Evolutionary conservation across 2,113 vertebrate species (phyloP).

Genomic region (Phyllostomus hastatus): DNA sequence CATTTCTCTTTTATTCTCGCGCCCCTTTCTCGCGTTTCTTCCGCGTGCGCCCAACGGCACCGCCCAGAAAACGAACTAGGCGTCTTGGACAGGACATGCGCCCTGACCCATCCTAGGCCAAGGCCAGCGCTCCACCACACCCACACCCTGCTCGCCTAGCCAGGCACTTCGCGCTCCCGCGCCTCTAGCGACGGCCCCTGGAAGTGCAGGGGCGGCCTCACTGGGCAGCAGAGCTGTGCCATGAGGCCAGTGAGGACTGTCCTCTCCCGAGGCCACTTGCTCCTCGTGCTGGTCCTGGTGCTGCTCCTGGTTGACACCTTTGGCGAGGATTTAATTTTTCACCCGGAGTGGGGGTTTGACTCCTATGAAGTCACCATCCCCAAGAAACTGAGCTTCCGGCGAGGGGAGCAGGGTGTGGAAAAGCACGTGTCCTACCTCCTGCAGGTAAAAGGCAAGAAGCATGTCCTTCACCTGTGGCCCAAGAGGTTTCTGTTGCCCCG

Average conservation of each 20-base stretch:
- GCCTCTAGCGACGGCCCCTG: background rate
- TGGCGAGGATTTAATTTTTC: background rate
- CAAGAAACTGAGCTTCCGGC: conserved; percentile 14
- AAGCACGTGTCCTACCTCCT: conserved; percentile 65
- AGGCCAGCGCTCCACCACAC: rapidly evolving
- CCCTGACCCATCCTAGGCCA: background rate
- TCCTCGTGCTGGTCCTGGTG: background rate
- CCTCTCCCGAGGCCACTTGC: background rate
- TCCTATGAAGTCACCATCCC: conserved; percentile 70
- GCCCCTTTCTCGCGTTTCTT: background rate
- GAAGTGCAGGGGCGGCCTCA: background rate
- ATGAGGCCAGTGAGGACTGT: background rate
- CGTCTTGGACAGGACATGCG: background rate
- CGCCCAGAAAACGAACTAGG: background rate
- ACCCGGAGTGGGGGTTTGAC: background rate
- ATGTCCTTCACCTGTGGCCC: conserved; percentile 63
- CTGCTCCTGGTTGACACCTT: background rate
- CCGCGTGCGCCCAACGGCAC: conserved; percentile 20
- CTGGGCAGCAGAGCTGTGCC: background rate
- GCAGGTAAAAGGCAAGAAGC: conserved; percentile 53
- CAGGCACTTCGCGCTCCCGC: rapidly evolving
- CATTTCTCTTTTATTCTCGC: background rate
- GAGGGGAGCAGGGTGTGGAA: rapidly evolving
- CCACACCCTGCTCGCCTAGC: rapidly evolving
- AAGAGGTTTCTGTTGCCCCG: background rate